A percentile compares a stretch with the other conserved stretches of the same genome.
These are phyloP conservation scores for Geopemphigus sp. DNA, from an alignment of 1,140 invertebrate genomes.

Conservation along the genomic window DNA sequence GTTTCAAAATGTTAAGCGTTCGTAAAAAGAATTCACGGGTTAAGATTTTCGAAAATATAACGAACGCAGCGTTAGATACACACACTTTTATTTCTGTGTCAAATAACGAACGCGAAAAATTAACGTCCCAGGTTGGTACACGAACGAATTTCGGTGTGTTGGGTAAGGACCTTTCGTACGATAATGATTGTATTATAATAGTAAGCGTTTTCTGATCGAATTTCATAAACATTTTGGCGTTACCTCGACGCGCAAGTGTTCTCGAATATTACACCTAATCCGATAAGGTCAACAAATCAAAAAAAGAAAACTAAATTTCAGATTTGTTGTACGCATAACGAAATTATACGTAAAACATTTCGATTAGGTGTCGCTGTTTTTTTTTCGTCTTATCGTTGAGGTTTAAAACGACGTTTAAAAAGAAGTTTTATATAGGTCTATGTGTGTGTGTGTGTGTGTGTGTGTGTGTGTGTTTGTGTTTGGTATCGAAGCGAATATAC, in stretches of 20 bases:
- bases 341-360: background rate
- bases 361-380: background rate
- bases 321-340: conserved; percentile 6
- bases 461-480: too few relatives aligned
- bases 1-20: too few relatives aligned
- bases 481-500: too few relatives aligned
- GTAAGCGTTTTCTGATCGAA: background rate
- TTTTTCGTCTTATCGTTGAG: conserved; percentile 1
- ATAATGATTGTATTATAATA: background rate
- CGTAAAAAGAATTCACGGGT: too few relatives aligned
- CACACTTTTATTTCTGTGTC: too few relatives aligned
- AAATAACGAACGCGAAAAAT: background rate
- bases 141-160: background rate
- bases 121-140: background rate
- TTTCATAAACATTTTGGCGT: conserved; percentile 5
- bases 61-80: too few relatives aligned
- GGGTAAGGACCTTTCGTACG: background rate
- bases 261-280: background rate
- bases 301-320: background rate
- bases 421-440: too few relatives aligned
- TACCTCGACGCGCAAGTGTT: background rate
- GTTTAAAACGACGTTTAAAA: background rate
- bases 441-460: too few relatives aligned
- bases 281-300: background rate
- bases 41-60: too few relatives aligned